These are phyloP conservation scores for Drosophila testacea DNA, from an alignment of 2,888 invertebrate species.

Conservation along the genomic window DNA sequence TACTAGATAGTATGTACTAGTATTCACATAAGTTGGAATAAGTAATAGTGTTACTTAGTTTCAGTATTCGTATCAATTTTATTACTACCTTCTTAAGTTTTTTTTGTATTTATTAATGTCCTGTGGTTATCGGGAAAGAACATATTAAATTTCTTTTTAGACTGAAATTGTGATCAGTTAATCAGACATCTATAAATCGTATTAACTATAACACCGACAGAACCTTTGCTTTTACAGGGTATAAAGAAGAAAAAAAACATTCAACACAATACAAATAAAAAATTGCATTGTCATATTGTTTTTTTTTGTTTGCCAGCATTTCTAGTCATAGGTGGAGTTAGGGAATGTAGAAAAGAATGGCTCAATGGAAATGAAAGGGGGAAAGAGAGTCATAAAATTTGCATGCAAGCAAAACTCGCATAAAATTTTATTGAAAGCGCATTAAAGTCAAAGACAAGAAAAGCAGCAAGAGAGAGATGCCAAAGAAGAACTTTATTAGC, in stretches of 20 bases:
- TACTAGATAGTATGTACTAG: no score
- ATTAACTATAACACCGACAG: not conserved
- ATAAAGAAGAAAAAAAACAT: constrained; percentile 23
- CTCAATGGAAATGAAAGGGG: not conserved
- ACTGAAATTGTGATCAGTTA: no score
- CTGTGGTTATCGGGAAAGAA: no score
- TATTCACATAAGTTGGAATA: no score
- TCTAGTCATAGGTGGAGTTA: constrained; percentile 17
- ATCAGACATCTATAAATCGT: no score
- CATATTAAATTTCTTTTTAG: no score
- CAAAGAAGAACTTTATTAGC: constrained; percentile 75
- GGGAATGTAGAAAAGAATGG: not conserved
- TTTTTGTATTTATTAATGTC: no score
- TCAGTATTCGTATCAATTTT: no score
- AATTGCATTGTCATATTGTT: constrained; percentile 60
- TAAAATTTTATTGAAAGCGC: constrained; percentile 78
- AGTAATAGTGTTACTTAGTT: no score
- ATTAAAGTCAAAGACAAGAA: constrained; percentile 79
- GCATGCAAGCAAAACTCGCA: constrained; percentile 78
- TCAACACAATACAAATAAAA: constrained; percentile 39
- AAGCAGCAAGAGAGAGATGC: constrained; percentile 46
- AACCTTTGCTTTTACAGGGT: constrained; percentile 11
- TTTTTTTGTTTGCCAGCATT: constrained; percentile 42
- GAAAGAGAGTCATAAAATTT: constrained; percentile 62
- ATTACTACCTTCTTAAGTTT: no score